A percentile compares a stretch with the other conserved stretches of the same genome.
Evolutionary conservation across 2,797 vertebrate species (phyloP).

Genomic region (Chelon auratus): DNA sequence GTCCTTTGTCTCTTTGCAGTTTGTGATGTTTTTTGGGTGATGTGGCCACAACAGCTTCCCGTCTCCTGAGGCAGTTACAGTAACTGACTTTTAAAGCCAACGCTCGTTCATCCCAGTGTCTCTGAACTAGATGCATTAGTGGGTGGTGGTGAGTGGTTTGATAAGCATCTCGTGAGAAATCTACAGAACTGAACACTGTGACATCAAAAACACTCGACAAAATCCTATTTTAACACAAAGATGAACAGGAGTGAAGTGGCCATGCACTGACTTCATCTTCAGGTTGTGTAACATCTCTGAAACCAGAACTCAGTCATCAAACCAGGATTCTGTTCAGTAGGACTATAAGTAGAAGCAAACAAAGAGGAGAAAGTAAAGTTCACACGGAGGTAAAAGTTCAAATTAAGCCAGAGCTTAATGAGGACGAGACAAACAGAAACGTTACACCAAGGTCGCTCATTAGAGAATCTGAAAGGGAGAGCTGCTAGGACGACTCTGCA

Average conservation of each 20-base stretch:
- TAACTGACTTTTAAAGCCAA: neutral
- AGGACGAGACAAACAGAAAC: neutral
- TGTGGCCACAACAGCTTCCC: neutral
- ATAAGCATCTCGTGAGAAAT: too few species aligned
- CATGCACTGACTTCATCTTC: neutral
- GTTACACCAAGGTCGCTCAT: neutral
- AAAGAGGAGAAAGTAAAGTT: neutral
- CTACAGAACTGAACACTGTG: too few species aligned
- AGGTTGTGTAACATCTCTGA: neutral
- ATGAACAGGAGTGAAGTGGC: neutral
- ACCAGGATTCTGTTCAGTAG: neutral
- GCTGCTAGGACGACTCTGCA: too few species aligned
- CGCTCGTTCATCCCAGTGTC: neutral
- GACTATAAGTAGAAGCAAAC: neutral
- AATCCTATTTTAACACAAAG: neutral
- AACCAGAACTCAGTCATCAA: neutral
- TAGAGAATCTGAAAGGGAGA: too few species aligned
- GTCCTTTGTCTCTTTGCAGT: neutral
- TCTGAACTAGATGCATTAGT: too few species aligned
- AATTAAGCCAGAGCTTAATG: neutral
- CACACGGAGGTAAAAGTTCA: neutral
- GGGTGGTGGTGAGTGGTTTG: too few species aligned
- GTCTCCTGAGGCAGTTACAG: neutral
- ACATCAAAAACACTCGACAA: neutral
- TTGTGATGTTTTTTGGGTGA: neutral